Evolutionary conservation across 2,888 invertebrate genomes (phyloP).

Genomic region (Trissolcus japonicus): DNA sequence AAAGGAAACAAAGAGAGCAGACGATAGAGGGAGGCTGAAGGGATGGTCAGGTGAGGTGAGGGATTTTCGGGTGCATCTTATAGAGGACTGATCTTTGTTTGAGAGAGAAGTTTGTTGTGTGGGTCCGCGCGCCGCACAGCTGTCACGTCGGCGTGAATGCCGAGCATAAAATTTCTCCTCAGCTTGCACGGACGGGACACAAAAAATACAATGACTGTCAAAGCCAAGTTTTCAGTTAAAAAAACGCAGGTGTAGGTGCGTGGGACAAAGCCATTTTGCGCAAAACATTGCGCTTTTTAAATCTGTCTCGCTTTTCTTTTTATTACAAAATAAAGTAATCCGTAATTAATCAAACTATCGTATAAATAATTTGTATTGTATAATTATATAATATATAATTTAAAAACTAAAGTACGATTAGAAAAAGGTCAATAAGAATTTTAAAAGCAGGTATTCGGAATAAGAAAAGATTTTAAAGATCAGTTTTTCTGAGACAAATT

Average conservation of each 20-base stretch:
- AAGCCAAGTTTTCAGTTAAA: constrained; percentile 40
- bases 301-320: too few relatives aligned
- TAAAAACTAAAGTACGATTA: too few relatives aligned
- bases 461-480: too few relatives aligned
- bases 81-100: constrained; percentile 37
- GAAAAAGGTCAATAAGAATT: too few relatives aligned
- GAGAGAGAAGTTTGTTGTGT: constrained; percentile 46
- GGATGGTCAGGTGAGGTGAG: constrained; percentile 2
- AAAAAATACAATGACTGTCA: constrained; percentile 43
- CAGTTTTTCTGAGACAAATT: too few relatives aligned
- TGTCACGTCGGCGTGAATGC: constrained; percentile 45
- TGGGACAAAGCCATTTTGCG: constrained; percentile 38
- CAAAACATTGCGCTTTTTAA: constrained; percentile 1
- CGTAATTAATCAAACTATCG: too few relatives aligned
- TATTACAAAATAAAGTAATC: too few relatives aligned
- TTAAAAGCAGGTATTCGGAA: too few relatives aligned
- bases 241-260: constrained; percentile 48
- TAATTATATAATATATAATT: too few relatives aligned
- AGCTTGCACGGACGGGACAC: constrained; percentile 18
- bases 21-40: constrained; percentile 27
- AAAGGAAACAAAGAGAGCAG: constrained; percentile 7
- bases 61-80: constrained; percentile 48
- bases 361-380: too few relatives aligned
- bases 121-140: constrained; percentile 37
- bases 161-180: constrained; percentile 49